Percentiles rank a stretch among this genome's conserved stretches.
These are phyloP conservation scores for Aptenodytes forsteri DNA, from an alignment of 2,113 vertebrate species.

Conservation along the genomic window DNA sequence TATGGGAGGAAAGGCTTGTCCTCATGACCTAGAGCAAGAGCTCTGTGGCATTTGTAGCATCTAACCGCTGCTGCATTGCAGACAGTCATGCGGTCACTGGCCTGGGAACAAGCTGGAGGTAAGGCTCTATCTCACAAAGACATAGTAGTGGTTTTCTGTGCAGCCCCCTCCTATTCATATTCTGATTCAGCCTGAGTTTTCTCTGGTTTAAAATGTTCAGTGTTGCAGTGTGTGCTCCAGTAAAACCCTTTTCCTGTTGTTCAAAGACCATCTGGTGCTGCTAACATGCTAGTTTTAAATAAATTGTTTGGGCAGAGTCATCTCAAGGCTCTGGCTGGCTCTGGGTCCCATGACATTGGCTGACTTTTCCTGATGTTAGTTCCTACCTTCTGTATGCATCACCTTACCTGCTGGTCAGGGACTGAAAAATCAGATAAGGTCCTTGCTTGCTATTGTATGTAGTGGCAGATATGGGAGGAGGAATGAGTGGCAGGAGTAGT, in stretches of 20 bases:
- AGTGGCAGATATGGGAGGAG: background rate
- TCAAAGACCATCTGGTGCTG: background rate
- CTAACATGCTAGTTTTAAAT: background rate
- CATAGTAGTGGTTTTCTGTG: background rate
- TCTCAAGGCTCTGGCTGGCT: background rate
- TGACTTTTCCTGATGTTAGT: background rate
- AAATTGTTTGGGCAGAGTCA: background rate
- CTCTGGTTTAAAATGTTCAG: background rate
- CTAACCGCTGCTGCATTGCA: background rate
- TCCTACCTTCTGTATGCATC: background rate
- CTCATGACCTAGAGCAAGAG: background rate
- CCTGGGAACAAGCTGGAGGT: background rate
- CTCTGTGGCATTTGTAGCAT: background rate
- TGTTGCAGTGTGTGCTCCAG: background rate
- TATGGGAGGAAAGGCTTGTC: background rate
- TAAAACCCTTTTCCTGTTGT: background rate
- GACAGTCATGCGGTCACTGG: background rate
- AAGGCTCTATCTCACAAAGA: background rate
- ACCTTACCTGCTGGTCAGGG: background rate
- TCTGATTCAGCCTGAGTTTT: background rate
- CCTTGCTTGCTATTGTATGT: background rate
- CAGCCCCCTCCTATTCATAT: background rate
- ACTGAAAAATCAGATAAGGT: background rate
- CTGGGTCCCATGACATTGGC: background rate
- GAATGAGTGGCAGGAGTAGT: background rate